These are phyloP conservation scores for Mormyrus proboscirostris DNA, from an alignment of 2,797 vertebrate genomes.

Conservation along the genomic window DNA sequence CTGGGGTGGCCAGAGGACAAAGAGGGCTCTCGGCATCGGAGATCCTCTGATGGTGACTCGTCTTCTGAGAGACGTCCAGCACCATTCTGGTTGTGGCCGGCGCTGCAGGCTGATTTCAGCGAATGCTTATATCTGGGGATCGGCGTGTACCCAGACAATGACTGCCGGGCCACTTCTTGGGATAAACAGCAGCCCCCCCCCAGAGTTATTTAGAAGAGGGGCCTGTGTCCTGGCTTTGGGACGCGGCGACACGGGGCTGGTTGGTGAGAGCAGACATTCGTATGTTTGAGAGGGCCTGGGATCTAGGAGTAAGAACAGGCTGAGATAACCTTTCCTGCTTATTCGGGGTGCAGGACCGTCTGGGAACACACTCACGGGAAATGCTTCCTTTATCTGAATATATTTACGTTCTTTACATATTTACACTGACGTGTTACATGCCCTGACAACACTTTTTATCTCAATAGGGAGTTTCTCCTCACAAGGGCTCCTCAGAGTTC, in stretches of 20 bases:
- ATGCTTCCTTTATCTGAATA: neutral
- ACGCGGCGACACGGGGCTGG: neutral
- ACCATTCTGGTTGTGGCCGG: neutral
- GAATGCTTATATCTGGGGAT: neutral
- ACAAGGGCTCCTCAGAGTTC: neutral
- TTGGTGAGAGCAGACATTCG: neutral
- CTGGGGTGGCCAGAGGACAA: neutral
- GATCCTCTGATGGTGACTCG: neutral
- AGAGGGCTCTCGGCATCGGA: neutral
- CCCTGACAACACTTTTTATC: neutral
- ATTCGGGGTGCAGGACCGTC: neutral
- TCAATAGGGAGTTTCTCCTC: neutral
- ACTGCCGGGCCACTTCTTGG: neutral
- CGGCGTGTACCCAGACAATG: neutral
- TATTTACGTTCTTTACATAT: constrained; percentile 10
- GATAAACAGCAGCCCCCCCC: neutral
- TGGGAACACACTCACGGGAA: neutral
- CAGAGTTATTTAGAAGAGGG: neutral
- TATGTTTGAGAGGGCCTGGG: neutral
- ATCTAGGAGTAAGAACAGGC: neutral
- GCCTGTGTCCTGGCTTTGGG: neutral
- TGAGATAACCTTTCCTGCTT: neutral
- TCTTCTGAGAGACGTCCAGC: neutral
- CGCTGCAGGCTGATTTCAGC: neutral
- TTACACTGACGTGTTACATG: neutral